A percentile compares a stretch with the other conserved stretches of the same genome.
Evolutionary conservation across 2,888 invertebrate species (phyloP).

Genomic region (Noctua pronuba): DNA sequence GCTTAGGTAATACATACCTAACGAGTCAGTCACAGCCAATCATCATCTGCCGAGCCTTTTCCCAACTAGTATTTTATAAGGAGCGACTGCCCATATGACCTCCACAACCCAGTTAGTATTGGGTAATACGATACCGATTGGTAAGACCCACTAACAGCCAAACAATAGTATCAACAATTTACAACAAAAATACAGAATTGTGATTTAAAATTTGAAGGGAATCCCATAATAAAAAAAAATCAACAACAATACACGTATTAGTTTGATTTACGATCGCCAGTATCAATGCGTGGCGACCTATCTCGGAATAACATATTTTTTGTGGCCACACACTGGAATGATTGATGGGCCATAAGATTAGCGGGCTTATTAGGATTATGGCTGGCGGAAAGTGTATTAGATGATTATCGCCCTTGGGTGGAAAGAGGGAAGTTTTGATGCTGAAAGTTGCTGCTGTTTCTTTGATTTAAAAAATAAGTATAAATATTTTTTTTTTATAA

Average conservation of each 20-base stretch:
- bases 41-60: background rate
- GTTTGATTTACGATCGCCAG: constrained; percentile 51
- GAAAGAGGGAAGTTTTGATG: background rate
- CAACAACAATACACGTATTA: constrained; percentile 47
- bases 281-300: constrained; percentile 49
- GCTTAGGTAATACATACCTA: background rate
- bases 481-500: too few relatives aligned
- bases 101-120: background rate
- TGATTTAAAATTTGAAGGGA: background rate
- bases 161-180: background rate
- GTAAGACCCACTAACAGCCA: background rate
- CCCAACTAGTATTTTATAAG: background rate
- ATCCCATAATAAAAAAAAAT: constrained; percentile 25
- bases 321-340: constrained; percentile 50
- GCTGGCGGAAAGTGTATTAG: constrained; percentile 55
- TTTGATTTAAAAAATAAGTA: background rate
- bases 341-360: constrained; percentile 60
- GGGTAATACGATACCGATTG: background rate
- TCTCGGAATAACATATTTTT: constrained; percentile 47
- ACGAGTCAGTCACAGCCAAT: background rate
- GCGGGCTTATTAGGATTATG: constrained; percentile 59
- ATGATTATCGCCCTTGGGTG: constrained; percentile 46
- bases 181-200: too few relatives aligned
- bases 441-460: background rate
- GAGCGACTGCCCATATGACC: background rate